phyloP scores from a whole-genome alignment of 2,888 invertebrate species.

The Meteorus colon region DNA sequence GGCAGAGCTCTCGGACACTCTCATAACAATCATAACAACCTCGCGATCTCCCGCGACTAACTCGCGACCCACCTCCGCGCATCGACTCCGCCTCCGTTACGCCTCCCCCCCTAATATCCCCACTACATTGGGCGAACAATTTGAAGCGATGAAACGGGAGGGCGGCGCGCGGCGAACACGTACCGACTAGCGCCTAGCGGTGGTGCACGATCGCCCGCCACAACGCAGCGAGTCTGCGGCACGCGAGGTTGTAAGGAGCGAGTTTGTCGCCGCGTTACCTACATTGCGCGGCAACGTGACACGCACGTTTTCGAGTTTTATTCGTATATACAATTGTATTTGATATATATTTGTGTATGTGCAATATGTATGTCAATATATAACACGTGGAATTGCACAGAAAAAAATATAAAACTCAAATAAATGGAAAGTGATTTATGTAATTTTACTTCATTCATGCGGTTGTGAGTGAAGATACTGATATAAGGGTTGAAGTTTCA shows the following conservation, averaged over 20 bases:
- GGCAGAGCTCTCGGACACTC: slow-evolving; percentile 70
- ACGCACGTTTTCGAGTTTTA: slow-evolving; percentile 56
- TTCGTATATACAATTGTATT: neutral
- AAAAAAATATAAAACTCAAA: neutral
- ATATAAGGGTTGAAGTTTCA: no score
- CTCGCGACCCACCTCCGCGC: slow-evolving; percentile 73
- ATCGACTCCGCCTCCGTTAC: slow-evolving; percentile 67
- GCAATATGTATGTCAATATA: no score
- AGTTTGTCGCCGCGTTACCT: slow-evolving; percentile 58
- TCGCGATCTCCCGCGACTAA: slow-evolving; percentile 64
- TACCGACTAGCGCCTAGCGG: slow-evolving; percentile 14
- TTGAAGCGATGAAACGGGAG: slow-evolving; percentile 16
- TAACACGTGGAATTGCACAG: neutral
- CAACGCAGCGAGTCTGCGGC: slow-evolving; percentile 73
- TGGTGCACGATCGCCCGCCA: slow-evolving; percentile 60
- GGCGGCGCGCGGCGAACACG: slow-evolving; percentile 39
- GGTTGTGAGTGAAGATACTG: no score
- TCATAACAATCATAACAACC: slow-evolving; percentile 72
- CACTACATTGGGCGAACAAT: slow-evolving; percentile 45
- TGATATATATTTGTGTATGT: no score
- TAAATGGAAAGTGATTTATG: neutral
- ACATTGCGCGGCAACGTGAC: slow-evolving; percentile 61
- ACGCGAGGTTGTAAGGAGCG: slow-evolving; percentile 67
- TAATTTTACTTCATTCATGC: no score
- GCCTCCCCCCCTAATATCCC: slow-evolving; percentile 57